Evolutionary conservation across 2,797 vertebrate species (phyloP).

Genomic region (Anguilla megastoma): DNA sequence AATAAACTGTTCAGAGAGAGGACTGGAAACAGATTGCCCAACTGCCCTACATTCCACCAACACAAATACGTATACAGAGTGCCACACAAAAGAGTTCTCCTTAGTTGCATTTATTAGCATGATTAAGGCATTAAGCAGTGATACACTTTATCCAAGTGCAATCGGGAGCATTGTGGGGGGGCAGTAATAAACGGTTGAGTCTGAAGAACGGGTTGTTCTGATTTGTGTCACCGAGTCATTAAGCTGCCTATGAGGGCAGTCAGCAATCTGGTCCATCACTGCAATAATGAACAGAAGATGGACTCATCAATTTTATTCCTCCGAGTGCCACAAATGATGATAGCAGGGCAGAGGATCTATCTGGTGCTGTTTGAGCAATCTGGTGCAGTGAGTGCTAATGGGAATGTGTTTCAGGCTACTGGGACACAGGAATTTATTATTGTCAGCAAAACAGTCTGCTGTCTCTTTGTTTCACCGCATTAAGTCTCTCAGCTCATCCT

Average conservation of each 20-base stretch:
- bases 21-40: too few relatives aligned
- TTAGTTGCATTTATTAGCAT: constrained; percentile 68
- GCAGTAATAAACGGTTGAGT: constrained; percentile 69
- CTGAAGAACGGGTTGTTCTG: constrained; percentile 68
- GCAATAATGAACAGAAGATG: constrained; percentile 75
- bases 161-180: constrained; percentile 64
- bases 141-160: constrained; percentile 75
- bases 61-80: constrained; percentile 59
- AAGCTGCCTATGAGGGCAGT: constrained; percentile 76
- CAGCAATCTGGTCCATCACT: constrained; percentile 77
- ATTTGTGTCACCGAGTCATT: constrained; percentile 77
- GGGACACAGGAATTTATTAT: constrained; percentile 12
- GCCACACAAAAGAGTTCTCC: constrained; percentile 64
- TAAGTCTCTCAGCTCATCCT: not conserved
- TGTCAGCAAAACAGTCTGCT: constrained; percentile 13
- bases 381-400: constrained; percentile 20
- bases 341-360: constrained; percentile 9
- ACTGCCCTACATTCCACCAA: constrained; percentile 38
- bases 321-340: constrained; percentile 42
- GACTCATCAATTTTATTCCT: constrained; percentile 75
- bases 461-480: constrained; percentile 10
- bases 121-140: constrained; percentile 71
- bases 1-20: too few relatives aligned
- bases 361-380: constrained; percentile 7
- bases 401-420: constrained; percentile 8